phyloP scores from a whole-genome alignment of 2,797 vertebrate species.

The Lepidocolaptes lacrymiger region DNA sequence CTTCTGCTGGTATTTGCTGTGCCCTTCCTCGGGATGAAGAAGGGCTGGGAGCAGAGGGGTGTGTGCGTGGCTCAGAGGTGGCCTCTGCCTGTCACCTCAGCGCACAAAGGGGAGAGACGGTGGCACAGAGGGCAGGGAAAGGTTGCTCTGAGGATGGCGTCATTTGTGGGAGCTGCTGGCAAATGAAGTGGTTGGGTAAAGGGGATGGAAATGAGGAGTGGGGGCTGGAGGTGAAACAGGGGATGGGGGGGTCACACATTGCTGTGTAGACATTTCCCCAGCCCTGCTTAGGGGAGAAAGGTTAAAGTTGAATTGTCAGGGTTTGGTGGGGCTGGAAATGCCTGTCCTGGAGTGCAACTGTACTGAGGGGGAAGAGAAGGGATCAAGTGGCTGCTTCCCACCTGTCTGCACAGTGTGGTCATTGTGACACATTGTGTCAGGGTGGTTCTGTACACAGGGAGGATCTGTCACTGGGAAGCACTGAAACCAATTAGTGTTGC shows the following conservation, averaged over 20 bases:
- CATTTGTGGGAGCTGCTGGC: background rate
- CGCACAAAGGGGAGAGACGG: background rate
- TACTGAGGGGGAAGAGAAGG: background rate
- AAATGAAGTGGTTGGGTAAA: background rate
- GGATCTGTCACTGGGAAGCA: background rate
- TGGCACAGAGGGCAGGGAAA: background rate
- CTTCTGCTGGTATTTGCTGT: background rate
- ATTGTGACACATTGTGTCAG: background rate
- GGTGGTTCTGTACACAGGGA: background rate
- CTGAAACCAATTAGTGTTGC: background rate
- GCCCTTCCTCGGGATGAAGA: background rate
- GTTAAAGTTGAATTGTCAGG: rapidly evolving
- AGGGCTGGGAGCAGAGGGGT: no score
- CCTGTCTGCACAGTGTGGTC: background rate
- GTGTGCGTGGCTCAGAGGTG: background rate
- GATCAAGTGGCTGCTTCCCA: background rate
- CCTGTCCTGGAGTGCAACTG: background rate
- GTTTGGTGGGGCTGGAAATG: background rate
- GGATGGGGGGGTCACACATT: rapidly evolving
- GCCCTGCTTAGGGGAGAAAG: rapidly evolving
- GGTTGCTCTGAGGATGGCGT: background rate
- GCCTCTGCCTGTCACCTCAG: background rate
- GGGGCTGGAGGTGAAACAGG: background rate
- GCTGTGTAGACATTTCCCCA: rapidly evolving
- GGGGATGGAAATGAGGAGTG: background rate